Evolutionary conservation across 2,888 invertebrate species (phyloP).

Genomic region (Amitus sp.): DNA sequence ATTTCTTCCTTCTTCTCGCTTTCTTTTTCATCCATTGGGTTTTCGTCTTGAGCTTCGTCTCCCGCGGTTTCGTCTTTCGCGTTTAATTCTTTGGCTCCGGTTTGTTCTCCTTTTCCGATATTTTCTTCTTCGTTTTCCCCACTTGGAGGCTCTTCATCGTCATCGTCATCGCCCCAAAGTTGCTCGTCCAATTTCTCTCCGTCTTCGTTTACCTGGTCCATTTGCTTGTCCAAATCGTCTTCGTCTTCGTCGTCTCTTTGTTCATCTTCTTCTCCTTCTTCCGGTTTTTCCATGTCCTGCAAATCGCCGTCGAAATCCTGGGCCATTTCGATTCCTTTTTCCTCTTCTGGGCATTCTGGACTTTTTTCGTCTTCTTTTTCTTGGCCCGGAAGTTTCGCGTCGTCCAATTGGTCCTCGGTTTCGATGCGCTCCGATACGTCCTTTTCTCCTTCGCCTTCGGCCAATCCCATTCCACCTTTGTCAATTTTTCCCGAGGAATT

Average conservation of each 20-base stretch:
- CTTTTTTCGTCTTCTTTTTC: constrained; percentile 76
- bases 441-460: constrained; percentile 91
- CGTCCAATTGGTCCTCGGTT: constrained; percentile 92
- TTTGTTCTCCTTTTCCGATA: constrained; percentile 51
- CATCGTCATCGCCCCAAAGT: constrained; percentile 84
- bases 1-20: constrained; percentile 74
- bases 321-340: constrained; percentile 94
- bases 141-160: constrained; percentile 70
- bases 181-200: constrained; percentile 83
- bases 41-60: constrained; percentile 57
- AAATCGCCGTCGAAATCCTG: constrained; percentile 93
- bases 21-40: constrained; percentile 66
- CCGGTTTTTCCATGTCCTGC: constrained; percentile 80
- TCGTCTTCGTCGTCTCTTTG: constrained; percentile 73
- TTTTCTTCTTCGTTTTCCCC: constrained; percentile 71
- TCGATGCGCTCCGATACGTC: constrained; percentile 96
- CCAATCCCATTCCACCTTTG: constrained; percentile 84
- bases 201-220: constrained; percentile 93
- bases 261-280: constrained; percentile 73
- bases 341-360: constrained; percentile 85
- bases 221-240: constrained; percentile 91
- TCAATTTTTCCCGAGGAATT: constrained; percentile 70
- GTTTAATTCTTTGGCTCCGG: constrained; percentile 68
- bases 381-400: constrained; percentile 83
- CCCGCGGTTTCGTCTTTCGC: constrained; percentile 69